Conservation (phyloP, 1,140 invertebrate genomes). For the Archegozetes longisetosus region DNA sequence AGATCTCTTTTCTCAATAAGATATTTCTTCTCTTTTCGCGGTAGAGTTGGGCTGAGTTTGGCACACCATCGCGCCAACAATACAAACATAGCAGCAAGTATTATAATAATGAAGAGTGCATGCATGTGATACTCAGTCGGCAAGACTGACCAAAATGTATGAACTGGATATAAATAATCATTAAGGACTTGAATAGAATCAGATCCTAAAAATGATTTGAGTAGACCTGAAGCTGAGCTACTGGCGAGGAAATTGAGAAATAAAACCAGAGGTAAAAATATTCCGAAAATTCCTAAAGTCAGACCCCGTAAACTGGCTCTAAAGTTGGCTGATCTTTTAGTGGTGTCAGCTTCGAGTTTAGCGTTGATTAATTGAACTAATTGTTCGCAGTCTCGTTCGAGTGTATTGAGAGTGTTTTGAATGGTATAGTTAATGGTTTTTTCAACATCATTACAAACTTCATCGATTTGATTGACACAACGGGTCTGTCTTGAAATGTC, state of each 20-base stretch:
- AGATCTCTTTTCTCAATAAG: constrained; percentile 33
- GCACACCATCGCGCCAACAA: constrained; percentile 31
- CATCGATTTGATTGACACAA: constrained; percentile 44
- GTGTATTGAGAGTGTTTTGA: constrained; percentile 41
- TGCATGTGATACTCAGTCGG: constrained; percentile 28
- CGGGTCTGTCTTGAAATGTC: constrained; percentile 33
- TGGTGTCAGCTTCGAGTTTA: constrained; percentile 33
- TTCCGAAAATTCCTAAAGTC: constrained; percentile 28
- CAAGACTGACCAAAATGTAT: constrained; percentile 27
- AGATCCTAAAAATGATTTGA: constrained; percentile 28
- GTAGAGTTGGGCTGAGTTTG: constrained; percentile 30
- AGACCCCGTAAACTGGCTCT: constrained; percentile 26
- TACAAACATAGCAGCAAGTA: constrained; percentile 29
- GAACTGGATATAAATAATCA: constrained; percentile 29
- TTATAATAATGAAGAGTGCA: constrained; percentile 25
- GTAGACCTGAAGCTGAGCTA: constrained; percentile 26
- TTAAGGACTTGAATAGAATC: constrained; percentile 24
- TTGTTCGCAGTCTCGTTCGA: constrained; percentile 39
- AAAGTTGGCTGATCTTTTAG: constrained; percentile 24
- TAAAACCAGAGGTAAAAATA: constrained; percentile 30
- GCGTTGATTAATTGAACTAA: constrained; percentile 33
- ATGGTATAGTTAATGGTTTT: constrained; percentile 43
- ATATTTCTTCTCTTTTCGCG: constrained; percentile 32
- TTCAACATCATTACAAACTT: constrained; percentile 40
- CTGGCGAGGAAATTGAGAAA: constrained; percentile 23